Conservation (phyloP, 2,888 invertebrate genomes). For the Gandaritis pyraliata region DNA sequence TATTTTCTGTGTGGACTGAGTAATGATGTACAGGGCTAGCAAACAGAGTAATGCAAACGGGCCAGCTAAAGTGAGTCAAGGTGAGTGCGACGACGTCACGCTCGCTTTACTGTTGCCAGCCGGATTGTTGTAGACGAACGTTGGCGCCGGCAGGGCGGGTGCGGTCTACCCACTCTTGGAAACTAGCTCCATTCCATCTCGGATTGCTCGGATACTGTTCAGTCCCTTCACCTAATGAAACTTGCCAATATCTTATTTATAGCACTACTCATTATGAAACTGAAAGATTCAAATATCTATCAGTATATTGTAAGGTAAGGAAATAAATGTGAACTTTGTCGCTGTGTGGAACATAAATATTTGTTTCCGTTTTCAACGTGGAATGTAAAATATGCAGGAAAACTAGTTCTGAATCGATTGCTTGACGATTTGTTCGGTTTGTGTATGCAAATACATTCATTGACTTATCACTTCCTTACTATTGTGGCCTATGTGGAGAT, state of each 20-base stretch:
- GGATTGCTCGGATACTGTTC: conserved; percentile 41
- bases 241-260: conserved; percentile 25
- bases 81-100: conserved; percentile 72
- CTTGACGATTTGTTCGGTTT: conserved; percentile 26
- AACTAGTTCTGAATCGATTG: conserved; percentile 33
- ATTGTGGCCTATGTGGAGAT: conserved; percentile 4
- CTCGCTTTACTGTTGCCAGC: conserved; percentile 67
- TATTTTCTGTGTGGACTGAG: conserved; percentile 53
- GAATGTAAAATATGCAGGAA: conserved; percentile 36
- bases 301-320: background rate
- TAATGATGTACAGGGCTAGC: conserved; percentile 67
- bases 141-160: conserved; percentile 64
- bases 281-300: background rate
- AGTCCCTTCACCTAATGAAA: conserved; percentile 41
- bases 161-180: conserved; percentile 60
- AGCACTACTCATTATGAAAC: conserved; percentile 11
- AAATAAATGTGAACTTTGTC: background rate
- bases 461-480: conserved; percentile 19
- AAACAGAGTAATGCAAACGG: conserved; percentile 71
- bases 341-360: conserved; percentile 21
- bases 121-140: conserved; percentile 66
- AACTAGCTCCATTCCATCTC: conserved; percentile 51
- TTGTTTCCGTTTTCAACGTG: conserved; percentile 26
- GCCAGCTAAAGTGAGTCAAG: conserved; percentile 80
- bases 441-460: conserved; percentile 28